phyloP scores from a whole-genome alignment of 2,888 invertebrate genomes.

The Phorcus lineatus region DNA sequence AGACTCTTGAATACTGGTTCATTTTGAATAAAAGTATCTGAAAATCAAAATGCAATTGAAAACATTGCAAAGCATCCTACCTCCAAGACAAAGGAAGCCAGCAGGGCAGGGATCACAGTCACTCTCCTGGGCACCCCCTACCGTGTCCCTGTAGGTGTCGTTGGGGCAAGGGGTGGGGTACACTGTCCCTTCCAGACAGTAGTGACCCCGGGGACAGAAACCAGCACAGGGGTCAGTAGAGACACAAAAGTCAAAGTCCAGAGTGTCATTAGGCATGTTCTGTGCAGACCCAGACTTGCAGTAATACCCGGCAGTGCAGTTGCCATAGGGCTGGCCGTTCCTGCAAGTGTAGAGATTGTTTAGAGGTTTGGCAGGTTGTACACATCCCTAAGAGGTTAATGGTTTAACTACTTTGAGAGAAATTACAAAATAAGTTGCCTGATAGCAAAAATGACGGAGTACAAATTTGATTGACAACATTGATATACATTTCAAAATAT shows the following conservation, averaged over 20 bases:
- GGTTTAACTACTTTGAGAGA: neutral
- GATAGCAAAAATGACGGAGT: no score
- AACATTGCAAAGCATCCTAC: conserved; percentile 53
- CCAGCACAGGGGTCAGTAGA: conserved; percentile 67
- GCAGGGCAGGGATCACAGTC: conserved; percentile 72
- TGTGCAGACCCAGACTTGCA: conserved; percentile 69
- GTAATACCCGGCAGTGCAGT: conserved; percentile 70
- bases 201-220: conserved; percentile 70
- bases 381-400: no score
- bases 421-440: no score
- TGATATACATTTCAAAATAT: no score
- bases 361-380: no score
- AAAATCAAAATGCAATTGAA: no score
- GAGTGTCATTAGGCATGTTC: conserved; percentile 56
- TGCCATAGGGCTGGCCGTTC: conserved; percentile 64
- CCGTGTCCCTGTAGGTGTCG: conserved; percentile 60
- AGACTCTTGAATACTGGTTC: no score
- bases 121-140: conserved; percentile 58
- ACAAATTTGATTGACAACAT: no score
- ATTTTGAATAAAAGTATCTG: no score
- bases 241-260: conserved; percentile 50
- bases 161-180: conserved; percentile 68
- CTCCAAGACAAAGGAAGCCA: conserved; percentile 67
- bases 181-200: conserved; percentile 64
- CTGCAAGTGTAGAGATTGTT: conserved; percentile 44